Evolutionary conservation across 2,113 vertebrate genomes (phyloP).

Genomic region (Notarius quadriscutis): DNA sequence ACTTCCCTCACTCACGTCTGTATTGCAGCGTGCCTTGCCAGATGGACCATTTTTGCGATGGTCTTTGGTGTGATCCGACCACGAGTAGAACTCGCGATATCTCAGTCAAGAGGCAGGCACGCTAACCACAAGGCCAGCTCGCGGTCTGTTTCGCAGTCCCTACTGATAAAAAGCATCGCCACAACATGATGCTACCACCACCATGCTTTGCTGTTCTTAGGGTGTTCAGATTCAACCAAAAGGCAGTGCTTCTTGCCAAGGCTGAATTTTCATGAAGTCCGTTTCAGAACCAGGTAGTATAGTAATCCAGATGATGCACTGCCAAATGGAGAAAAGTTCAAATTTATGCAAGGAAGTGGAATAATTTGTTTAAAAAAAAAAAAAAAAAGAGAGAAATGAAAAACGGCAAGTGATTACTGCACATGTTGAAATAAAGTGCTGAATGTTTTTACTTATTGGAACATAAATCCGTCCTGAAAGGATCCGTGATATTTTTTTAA

Average conservation of each 20-base stretch:
- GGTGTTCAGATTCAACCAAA: background rate
- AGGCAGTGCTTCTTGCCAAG: background rate
- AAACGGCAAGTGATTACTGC: too few species aligned
- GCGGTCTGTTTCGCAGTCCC: background rate
- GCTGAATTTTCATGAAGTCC: background rate
- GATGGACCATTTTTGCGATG: too few species aligned
- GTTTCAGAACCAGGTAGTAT: background rate
- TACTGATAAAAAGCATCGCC: background rate
- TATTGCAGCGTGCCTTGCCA: too few species aligned
- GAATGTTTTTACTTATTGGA: background rate
- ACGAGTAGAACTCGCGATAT: too few species aligned
- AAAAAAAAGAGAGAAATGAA: too few species aligned
- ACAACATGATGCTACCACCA: background rate
- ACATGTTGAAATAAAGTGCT: too few species aligned
- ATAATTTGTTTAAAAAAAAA: background rate
- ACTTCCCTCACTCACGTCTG: too few species aligned
- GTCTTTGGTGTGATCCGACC: too few species aligned
- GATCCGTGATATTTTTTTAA: background rate
- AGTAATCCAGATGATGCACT: background rate
- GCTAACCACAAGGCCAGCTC: too few species aligned
- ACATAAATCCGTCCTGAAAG: background rate
- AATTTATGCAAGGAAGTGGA: background rate
- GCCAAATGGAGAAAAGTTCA: background rate
- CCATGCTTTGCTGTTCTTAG: background rate
- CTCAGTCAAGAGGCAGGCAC: too few species aligned